Evolutionary conservation across 2,888 invertebrate genomes (phyloP).

Genomic region (Euphydryas editha): DNA sequence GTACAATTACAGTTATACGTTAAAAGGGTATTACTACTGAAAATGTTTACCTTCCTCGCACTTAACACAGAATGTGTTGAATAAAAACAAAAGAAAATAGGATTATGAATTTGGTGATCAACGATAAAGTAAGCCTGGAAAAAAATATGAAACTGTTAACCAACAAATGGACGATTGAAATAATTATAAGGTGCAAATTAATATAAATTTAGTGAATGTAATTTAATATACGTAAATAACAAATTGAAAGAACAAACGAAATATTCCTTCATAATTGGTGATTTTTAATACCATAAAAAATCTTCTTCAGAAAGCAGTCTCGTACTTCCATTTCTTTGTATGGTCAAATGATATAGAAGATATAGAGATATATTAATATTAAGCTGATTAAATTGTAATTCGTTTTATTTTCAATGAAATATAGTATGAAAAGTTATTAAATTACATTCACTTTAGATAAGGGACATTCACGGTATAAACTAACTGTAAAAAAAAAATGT

Average conservation of each 20-base stretch:
- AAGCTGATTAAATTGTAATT: too few species aligned
- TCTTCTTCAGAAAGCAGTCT: neutral
- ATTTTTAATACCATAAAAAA: neutral
- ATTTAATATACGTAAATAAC: conserved; percentile 42
- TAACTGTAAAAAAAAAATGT: neutral
- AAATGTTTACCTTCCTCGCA: conserved; percentile 67
- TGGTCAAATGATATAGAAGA: neutral
- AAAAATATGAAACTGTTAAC: conserved; percentile 46
- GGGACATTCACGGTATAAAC: conserved; percentile 34
- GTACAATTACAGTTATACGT: conserved; percentile 5
- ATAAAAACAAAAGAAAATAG: conserved; percentile 48
- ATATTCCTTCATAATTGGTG: neutral
- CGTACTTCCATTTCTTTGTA: too few species aligned
- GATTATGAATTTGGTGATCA: conserved; percentile 60
- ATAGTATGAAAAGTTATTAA: neutral
- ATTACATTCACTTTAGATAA: conserved; percentile 34
- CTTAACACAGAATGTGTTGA: conserved; percentile 49
- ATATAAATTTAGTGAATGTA: conserved; percentile 56
- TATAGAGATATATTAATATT: too few species aligned
- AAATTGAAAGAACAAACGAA: neutral
- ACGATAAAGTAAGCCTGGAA: conserved; percentile 65
- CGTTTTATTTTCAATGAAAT: too few species aligned
- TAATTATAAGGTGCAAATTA: conserved; percentile 63
- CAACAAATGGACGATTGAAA: conserved; percentile 44
- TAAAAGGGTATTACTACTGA: conserved; percentile 35